These are phyloP conservation scores for Drosophila aldrichi DNA, from an alignment of 2,888 invertebrate genomes.

Conservation along the genomic window DNA sequence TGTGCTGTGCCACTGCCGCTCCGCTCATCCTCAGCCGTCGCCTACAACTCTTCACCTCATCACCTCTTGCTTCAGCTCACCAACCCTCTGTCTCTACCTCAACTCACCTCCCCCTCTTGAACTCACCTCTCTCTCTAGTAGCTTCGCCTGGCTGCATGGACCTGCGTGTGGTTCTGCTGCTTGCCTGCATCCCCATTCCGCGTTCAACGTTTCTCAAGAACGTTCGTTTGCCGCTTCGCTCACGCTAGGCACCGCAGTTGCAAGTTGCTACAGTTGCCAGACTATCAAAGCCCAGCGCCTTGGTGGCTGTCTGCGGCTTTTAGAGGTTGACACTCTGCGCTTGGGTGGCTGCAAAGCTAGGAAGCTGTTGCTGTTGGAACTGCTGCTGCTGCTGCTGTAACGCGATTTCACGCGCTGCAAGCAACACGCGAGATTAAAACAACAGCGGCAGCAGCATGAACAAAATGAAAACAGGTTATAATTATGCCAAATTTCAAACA, in stretches of 20 bases:
- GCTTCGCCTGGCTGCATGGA: conserved; percentile 63
- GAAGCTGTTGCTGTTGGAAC: conserved; percentile 44
- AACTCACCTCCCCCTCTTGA: neutral
- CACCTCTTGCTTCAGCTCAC: neutral
- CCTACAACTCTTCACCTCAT: neutral
- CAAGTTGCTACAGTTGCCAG: conserved; percentile 16
- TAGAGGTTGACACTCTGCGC: conserved; percentile 71
- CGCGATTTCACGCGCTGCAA: conserved; percentile 69
- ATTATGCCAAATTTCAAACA: conserved; percentile 62
- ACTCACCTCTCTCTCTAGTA: conserved; percentile 10
- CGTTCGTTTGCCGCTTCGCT: conserved; percentile 56
- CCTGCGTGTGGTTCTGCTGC: conserved; percentile 79
- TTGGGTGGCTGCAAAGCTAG: conserved; percentile 65
- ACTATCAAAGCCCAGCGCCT: conserved; percentile 32
- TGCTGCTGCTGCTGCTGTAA: conserved; percentile 24
- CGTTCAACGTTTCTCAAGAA: conserved; percentile 67
- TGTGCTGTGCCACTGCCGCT: neutral
- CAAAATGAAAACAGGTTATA: conserved; percentile 66
- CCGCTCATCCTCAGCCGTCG: neutral
- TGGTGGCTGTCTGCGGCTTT: conserved; percentile 26
- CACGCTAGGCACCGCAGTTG: conserved; percentile 48
- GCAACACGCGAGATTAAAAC: conserved; percentile 68
- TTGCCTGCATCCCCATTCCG: conserved; percentile 68
- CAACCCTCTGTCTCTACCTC: neutral
- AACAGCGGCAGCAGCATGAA: conserved; percentile 37